Evolutionary conservation across 2,888 invertebrate species (phyloP).

Genomic region (Dysmachus trigonus): DNA sequence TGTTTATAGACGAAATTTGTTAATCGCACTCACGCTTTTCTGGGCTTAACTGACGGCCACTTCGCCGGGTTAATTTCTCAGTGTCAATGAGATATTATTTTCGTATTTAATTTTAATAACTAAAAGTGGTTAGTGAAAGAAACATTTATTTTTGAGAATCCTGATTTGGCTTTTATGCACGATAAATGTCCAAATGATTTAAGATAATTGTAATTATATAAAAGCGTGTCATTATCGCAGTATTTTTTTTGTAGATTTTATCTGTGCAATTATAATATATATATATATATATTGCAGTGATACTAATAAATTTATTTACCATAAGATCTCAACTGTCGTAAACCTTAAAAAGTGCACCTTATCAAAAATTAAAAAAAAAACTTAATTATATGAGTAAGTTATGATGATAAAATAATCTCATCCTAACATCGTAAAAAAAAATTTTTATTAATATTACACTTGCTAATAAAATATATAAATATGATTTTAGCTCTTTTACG

Average conservation of each 20-base stretch:
- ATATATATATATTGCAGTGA: too few species aligned
- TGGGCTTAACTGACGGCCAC: not conserved
- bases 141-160: constrained; percentile 19
- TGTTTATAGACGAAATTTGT: constrained; percentile 30
- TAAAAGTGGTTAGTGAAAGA: constrained; percentile 26
- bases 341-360: not conserved
- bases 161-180: constrained; percentile 32
- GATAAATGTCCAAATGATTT: not conserved
- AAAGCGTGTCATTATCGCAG: not conserved
- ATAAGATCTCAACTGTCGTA: not conserved
- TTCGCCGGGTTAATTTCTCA: not conserved
- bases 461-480: not conserved
- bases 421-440: too few species aligned
- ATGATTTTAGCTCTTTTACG: too few species aligned
- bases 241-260: not conserved
- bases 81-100: constrained; percentile 32
- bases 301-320: not conserved
- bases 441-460: not conserved
- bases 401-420: too few species aligned
- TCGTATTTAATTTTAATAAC: not conserved
- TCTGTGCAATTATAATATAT: too few species aligned
- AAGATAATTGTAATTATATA: not conserved
- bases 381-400: not conserved
- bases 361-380: not conserved
- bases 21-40: constrained; percentile 2